Evolutionary conservation across 2,113 vertebrate genomes (phyloP).

Genomic region (Grammomys dolichurus): DNA sequence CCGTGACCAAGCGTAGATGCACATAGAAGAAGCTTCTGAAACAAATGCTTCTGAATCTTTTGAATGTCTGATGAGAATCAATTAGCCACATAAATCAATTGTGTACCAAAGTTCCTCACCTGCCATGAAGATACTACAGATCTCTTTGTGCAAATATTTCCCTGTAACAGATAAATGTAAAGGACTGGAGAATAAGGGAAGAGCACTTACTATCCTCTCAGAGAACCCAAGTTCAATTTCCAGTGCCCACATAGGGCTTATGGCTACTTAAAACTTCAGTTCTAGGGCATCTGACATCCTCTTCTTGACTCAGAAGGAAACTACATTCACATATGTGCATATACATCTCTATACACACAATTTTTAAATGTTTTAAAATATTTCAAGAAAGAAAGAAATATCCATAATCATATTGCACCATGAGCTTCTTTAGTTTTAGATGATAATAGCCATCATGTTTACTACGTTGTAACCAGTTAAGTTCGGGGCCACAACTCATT

Average conservation of each 20-base stretch:
- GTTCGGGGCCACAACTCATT: neutral
- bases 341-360: neutral
- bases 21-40: neutral
- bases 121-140: neutral
- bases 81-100: neutral
- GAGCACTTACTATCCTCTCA: neutral
- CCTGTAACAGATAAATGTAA: neutral
- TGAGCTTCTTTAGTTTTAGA: neutral
- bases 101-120: neutral
- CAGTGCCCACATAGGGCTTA: too few relatives aligned
- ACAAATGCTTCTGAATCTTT: neutral
- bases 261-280: neutral
- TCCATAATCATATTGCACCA: neutral
- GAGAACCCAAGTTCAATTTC: neutral
- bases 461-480: neutral
- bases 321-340: neutral
- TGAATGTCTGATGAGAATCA: neutral
- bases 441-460: neutral
- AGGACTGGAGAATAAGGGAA: neutral
- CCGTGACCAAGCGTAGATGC: neutral
- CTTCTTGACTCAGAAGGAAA: neutral
- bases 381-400: neutral
- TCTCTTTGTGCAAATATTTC: constrained; percentile 17
- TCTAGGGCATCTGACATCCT: neutral
- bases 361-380: neutral